Base-by-base conservation (phyloP, 1,140 invertebrate species). In the Magallana angulata region DNA sequence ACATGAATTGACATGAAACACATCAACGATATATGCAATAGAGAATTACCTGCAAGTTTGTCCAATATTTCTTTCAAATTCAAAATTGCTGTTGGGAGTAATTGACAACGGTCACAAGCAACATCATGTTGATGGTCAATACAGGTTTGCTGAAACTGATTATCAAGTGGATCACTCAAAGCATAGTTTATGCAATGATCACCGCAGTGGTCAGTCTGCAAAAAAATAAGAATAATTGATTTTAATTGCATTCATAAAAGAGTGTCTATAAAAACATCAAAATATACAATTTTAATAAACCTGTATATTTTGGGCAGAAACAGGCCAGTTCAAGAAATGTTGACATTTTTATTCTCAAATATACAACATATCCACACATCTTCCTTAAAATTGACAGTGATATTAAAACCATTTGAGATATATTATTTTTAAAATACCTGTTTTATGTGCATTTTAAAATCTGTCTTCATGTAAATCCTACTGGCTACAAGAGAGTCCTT, bases 401-500 rank as follows among this genome's bases (percentile, higher is more conserved):
- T 36, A 36, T 36, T 36, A 36, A 36, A 36, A 36, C 36, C 36
- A 36, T 36, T n/a, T 64, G 1, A 64, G 18, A n/a, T 64, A 64
- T 64, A 64, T 30, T 18, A 7, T 80, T 80, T 80, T 80, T 80
- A n/a, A 80, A 30, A 36, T 80, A 80, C 76, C 48, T 56, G 24
- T 80, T 80, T 30, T 56, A 85, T 24, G 64, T 85, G 84, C 14
- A 85, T 30, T 59, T 85, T 64, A 56, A 64, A 85, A 14, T 85
- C 84, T n/a, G 84, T 64, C 57, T 85, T 85, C 60, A 85, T 16
- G 60, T 85, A 64, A 16, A 85, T 64, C 16, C 62, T 62, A 14
- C 60, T 36, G 30, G n/a, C 59, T 48, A 80, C 76, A 11, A 80
- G 16, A 80, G 76, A 30, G 30, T 80, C 76, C 30, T 80, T 80